phyloP scores from a whole-genome alignment of 2,888 invertebrate species.

The Tipula lateralis region DNA sequence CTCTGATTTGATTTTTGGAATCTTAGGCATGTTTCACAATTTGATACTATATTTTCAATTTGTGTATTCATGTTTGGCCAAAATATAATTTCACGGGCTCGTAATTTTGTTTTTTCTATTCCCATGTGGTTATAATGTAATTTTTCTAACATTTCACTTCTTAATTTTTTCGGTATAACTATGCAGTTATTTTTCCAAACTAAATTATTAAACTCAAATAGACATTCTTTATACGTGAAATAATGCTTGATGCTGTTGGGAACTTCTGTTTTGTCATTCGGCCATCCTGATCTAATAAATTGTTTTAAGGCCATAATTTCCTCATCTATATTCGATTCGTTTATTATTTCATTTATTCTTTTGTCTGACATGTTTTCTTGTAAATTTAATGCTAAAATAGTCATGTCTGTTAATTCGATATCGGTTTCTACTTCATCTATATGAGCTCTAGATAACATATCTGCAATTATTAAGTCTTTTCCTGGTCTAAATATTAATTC shows the following conservation, averaged over 20 bases:
- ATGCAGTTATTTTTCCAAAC: constrained; percentile 32
- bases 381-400: too few species aligned
- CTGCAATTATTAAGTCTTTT: constrained; percentile 36
- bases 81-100: not conserved
- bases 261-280: constrained; percentile 33
- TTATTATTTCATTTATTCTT: not conserved
- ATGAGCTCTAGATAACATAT: too few species aligned
- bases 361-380: not conserved
- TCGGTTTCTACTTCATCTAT: too few species aligned
- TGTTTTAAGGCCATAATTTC: not conserved
- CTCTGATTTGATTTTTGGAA: not conserved
- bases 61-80: not conserved
- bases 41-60: not conserved
- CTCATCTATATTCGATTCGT: not conserved
- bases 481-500: constrained; percentile 35
- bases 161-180: too few species aligned
- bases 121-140: not conserved
- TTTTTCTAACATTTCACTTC: not conserved
- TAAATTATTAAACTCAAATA: constrained; percentile 33
- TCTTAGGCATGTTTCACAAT: not conserved
- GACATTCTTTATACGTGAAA: constrained; percentile 30
- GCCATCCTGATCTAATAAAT: constrained; percentile 32
- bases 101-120: not conserved
- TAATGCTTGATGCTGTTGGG: constrained; percentile 26
- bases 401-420: too few species aligned